These are phyloP conservation scores for Brachionus manjavacas DNA, from an alignment of 1,140 invertebrate genomes.

Conservation along the genomic window DNA sequence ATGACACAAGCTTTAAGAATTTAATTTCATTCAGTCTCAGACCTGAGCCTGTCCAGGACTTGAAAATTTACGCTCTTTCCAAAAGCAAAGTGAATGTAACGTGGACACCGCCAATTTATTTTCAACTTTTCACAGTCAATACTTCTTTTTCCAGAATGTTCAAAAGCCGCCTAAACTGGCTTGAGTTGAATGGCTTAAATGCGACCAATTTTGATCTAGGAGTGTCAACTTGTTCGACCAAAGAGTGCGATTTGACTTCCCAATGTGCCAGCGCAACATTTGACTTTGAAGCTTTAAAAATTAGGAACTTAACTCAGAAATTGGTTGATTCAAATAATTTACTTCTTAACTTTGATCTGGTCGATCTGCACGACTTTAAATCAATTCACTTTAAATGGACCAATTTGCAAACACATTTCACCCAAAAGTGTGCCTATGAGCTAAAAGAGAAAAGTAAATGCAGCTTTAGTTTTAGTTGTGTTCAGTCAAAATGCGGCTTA, in stretches of 20 bases:
- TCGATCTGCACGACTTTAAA: neutral
- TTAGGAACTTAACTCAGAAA: neutral
- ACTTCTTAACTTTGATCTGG: neutral
- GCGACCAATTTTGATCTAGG: neutral
- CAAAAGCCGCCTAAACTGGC: neutral
- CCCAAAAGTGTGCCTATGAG: neutral
- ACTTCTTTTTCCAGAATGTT: neutral
- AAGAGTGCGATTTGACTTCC: neutral
- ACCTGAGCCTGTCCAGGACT: neutral
- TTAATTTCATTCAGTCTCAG: neutral
- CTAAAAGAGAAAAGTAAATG: neutral
- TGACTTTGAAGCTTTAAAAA: neutral
- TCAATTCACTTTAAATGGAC: neutral
- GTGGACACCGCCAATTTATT: neutral
- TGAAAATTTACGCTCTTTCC: neutral
- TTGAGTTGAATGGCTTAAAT: neutral
- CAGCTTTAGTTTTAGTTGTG: neutral
- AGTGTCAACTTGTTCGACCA: neutral
- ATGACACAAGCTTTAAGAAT: neutral
- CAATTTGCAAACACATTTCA: neutral
- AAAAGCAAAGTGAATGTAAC: neutral
- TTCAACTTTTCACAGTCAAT: neutral
- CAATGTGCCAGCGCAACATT: neutral
- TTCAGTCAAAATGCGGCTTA: neutral
- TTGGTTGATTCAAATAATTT: neutral